A percentile compares a stretch with the other conserved stretches of the same genome.
Conservation (phyloP, 1,140 invertebrate species). For the Macrocentrus cingulum region DNA sequence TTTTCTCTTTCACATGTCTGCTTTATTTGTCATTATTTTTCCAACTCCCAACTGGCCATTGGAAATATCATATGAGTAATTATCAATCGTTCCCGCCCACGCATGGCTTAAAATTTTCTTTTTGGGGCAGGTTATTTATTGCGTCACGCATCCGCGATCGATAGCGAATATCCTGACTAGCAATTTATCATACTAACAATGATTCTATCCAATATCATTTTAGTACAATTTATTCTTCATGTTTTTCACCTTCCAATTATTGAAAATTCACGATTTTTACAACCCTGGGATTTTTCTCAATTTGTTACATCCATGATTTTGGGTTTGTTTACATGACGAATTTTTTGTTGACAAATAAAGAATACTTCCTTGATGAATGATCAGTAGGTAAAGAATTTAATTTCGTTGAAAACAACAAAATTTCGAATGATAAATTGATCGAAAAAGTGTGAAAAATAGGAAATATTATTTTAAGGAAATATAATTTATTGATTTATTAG, state of each 20-base stretch:
- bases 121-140: slow-evolving; percentile 21
- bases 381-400: too few species aligned
- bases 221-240: neutral
- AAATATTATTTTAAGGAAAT: too few species aligned
- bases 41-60: neutral
- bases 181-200: slow-evolving; percentile 30
- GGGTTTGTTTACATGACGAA: neutral
- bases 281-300: neutral
- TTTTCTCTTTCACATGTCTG: neutral
- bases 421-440: too few species aligned
- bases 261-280: neutral
- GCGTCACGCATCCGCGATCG: slow-evolving; percentile 27
- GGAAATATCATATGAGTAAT: neutral
- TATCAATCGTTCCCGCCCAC: neutral
- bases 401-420: too few species aligned
- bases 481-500: slow-evolving; percentile 30
- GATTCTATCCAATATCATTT: slow-evolving; percentile 3
- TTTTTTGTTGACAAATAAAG: neutral
- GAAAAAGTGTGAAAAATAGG: too few species aligned
- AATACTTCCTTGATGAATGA: too few species aligned
- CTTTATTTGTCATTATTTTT: neutral
- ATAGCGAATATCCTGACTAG: slow-evolving; percentile 21
- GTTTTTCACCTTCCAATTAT: neutral
- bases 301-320: neutral
- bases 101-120: slow-evolving; percentile 9